phyloP scores from a whole-genome alignment of 2,888 invertebrate species.

The Lamellibrachia satsuma region DNA sequence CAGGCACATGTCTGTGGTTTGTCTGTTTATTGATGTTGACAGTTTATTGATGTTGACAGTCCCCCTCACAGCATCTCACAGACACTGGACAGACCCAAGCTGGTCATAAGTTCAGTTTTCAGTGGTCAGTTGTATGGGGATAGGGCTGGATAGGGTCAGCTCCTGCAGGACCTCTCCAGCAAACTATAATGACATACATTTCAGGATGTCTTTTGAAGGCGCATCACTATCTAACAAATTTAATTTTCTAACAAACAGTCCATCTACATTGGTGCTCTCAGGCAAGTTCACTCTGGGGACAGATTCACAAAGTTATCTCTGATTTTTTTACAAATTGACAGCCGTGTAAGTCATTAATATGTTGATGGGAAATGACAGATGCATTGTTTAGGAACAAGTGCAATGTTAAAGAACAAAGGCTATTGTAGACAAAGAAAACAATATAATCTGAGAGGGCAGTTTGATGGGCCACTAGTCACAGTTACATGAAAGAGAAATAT shows the following conservation, averaged over 20 bases:
- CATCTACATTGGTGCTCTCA: not conserved
- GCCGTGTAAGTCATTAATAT: not conserved
- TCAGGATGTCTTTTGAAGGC: too few species aligned
- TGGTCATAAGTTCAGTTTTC: not conserved
- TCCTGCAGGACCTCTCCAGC: not conserved
- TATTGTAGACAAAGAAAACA: not conserved
- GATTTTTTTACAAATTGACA: not conserved
- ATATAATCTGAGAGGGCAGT: not conserved
- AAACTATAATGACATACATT: too few species aligned
- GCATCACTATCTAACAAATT: not conserved
- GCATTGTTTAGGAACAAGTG: too few species aligned
- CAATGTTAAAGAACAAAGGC: not conserved
- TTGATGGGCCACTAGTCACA: not conserved
- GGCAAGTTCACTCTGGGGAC: not conserved
- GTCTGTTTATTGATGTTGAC: not conserved
- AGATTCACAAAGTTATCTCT: not conserved
- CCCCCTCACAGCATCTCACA: not conserved
- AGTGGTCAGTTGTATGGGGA: not conserved
- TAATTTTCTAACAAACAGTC: not conserved
- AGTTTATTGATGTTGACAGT: not conserved
- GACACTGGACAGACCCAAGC: not conserved
- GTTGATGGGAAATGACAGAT: not conserved
- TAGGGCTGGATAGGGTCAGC: not conserved
- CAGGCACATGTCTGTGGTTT: not conserved
- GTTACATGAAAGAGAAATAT: not conserved